These are phyloP conservation scores for Phodopus roborovskii DNA, from an alignment of 2,113 vertebrate genomes.

Conservation along the genomic window DNA sequence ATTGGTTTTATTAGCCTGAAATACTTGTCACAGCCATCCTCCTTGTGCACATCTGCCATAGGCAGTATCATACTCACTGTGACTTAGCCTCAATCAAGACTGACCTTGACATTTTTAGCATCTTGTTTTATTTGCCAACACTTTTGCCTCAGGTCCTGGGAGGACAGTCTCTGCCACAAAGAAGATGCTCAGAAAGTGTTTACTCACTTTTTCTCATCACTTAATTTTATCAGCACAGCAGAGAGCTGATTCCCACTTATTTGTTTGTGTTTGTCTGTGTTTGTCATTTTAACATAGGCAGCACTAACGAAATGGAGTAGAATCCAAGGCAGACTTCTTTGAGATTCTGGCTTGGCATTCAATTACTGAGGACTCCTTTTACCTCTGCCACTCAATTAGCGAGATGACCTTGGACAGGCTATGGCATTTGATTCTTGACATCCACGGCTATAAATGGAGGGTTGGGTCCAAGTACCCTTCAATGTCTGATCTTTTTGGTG, in stretches of 20 bases:
- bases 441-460: constrained; percentile 22
- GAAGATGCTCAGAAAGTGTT: constrained; percentile 42
- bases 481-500: not conserved
- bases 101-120: constrained; percentile 68
- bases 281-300: constrained; percentile 5
- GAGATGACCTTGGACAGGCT: constrained; percentile 15
- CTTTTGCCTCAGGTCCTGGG: constrained; percentile 46
- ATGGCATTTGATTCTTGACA: constrained; percentile 3
- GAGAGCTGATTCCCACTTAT: not conserved
- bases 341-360: not conserved
- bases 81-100: constrained; percentile 34
- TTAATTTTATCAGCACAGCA: constrained; percentile 30
- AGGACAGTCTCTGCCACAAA: constrained; percentile 1
- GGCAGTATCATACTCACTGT: not conserved
- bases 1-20: not conserved
- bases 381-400: constrained; percentile 9
- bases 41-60: not conserved
- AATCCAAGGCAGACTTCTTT: not conserved
- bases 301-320: not conserved
- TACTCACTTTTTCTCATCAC: not conserved
- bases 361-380: not conserved
- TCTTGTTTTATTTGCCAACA: constrained; percentile 37
- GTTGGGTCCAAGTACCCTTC: not conserved
- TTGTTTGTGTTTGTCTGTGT: constrained; percentile 32
- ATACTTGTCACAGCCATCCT: not conserved